Percentiles rank a stretch among this genome's conserved stretches.
These are phyloP conservation scores for Cheumatopsyche charites DNA, from an alignment of 1,140 invertebrate genomes.

Conservation along the genomic window DNA sequence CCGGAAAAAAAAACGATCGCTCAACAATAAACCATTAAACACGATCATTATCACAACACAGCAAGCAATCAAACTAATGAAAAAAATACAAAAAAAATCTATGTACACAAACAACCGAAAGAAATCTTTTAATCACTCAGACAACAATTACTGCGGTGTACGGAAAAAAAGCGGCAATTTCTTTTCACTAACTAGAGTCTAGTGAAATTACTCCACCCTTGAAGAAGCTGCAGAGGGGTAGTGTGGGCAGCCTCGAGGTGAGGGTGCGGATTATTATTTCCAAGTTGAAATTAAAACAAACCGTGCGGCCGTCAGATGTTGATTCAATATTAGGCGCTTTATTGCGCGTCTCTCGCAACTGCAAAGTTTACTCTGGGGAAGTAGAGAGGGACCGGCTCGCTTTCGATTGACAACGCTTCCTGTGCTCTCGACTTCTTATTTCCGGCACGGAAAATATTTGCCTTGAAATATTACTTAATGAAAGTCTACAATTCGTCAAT, in stretches of 20 bases:
- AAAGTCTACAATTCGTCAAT: too few species aligned
- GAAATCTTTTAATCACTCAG: too few species aligned
- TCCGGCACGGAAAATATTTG: not conserved
- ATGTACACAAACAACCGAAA: too few species aligned
- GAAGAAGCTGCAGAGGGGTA: not conserved
- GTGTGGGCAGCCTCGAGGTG: not conserved
- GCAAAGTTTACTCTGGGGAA: slow-evolving; percentile 43
- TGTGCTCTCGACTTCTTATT: slow-evolving; percentile 8
- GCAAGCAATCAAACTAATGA: too few species aligned
- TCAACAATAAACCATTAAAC: too few species aligned
- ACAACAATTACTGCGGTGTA: too few species aligned
- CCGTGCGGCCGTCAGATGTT: slow-evolving; percentile 45
- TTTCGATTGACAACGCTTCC: slow-evolving; percentile 46
- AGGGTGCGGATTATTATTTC: slow-evolving; percentile 43
- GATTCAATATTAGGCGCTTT: slow-evolving; percentile 47
- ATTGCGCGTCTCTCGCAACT: slow-evolving; percentile 33
- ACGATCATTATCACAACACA: too few species aligned
- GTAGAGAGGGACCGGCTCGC: slow-evolving; percentile 32
- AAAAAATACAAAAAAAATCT: too few species aligned
- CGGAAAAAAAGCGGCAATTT: too few species aligned
- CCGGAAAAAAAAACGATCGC: too few species aligned
- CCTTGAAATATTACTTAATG: not conserved
- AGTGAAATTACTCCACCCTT: too few species aligned
- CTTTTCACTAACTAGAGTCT: too few species aligned
- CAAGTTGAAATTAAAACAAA: slow-evolving; percentile 47